Conservation (phyloP, 2,888 invertebrate genomes). For the Criorhina ranunculi region DNA sequence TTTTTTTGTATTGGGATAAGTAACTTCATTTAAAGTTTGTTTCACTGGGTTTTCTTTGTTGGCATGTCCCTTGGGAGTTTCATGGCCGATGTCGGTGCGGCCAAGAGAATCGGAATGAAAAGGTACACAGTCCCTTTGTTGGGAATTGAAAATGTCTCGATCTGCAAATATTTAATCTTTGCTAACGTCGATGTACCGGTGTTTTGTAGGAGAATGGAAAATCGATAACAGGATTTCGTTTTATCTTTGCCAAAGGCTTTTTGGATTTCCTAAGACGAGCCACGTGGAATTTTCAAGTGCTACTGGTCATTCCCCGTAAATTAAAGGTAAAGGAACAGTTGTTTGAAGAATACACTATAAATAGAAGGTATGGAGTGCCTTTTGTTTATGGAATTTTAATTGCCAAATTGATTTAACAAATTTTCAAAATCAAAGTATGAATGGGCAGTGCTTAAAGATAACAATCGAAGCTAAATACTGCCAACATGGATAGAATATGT, state of each 20-base stretch:
- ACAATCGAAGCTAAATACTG: too few relatives aligned
- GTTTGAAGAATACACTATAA: too few relatives aligned
- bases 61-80: constrained; percentile 10
- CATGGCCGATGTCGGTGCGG: not conserved
- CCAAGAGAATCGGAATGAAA: constrained; percentile 9
- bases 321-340: too few relatives aligned
- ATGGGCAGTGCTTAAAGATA: too few relatives aligned
- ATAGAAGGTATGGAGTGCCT: too few relatives aligned
- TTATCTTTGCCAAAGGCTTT: not conserved
- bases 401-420: too few relatives aligned
- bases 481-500: too few relatives aligned
- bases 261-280: not conserved
- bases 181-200: not conserved
- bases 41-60: constrained; percentile 17
- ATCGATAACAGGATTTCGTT: constrained; percentile 5
- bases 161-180: constrained; percentile 27
- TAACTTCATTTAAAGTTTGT: constrained; percentile 58
- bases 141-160: constrained; percentile 25
- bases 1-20: constrained; percentile 43
- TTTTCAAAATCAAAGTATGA: too few relatives aligned
- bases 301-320: too few relatives aligned
- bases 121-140: constrained; percentile 21
- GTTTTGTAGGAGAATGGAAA: not conserved
- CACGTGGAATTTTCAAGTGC: constrained; percentile 1
- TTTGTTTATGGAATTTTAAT: too few relatives aligned